phyloP scores from a whole-genome alignment of 53 echinoderm and acorn worm genomes.

The Paelopatides confundens region DNA sequence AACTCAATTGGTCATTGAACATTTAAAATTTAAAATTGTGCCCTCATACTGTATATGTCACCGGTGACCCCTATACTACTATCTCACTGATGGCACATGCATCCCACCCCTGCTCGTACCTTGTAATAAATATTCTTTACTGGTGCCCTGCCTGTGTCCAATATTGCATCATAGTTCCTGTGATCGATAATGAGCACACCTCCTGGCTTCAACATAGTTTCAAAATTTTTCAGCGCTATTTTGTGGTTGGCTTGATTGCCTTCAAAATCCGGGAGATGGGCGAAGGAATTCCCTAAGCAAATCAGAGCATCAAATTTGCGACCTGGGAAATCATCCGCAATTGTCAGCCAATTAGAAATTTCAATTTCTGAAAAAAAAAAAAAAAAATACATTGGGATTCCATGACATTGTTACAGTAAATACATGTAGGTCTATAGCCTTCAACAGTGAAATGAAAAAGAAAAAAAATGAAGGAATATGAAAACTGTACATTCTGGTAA shows the following conservation, averaged over 20 bases:
- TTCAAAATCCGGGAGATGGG: conserved; percentile 96
- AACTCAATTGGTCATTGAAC: too few relatives aligned
- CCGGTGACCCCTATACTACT: too few relatives aligned
- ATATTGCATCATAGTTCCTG: conserved; percentile 93
- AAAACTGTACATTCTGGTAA: too few relatives aligned
- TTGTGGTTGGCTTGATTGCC: conserved; percentile 83
- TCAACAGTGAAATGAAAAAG: too few relatives aligned
- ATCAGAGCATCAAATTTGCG: conserved; percentile 82
- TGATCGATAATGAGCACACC: conserved; percentile 93
- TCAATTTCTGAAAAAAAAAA: conserved; percentile 80
- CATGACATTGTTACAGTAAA: not conserved
- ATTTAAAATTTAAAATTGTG: too few relatives aligned
- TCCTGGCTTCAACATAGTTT: conserved; percentile 81
- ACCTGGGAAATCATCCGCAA: conserved; percentile 85
- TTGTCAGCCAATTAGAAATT: conserved; percentile 91
- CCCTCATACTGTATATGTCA: too few relatives aligned
- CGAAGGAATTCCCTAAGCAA: conserved; percentile 97
- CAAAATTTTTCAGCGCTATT: conserved; percentile 83
- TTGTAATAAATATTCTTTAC: conserved; percentile 94
- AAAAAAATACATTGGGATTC: not conserved
- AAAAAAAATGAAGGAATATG: not conserved
- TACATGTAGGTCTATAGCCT: too few relatives aligned
- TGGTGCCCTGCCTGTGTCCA: conserved; percentile 93
- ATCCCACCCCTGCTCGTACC: too few relatives aligned
- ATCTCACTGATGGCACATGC: too few relatives aligned